These are phyloP conservation scores for Actenoides hombroni DNA, from an alignment of 2,113 vertebrate genomes.

Conservation along the genomic window DNA sequence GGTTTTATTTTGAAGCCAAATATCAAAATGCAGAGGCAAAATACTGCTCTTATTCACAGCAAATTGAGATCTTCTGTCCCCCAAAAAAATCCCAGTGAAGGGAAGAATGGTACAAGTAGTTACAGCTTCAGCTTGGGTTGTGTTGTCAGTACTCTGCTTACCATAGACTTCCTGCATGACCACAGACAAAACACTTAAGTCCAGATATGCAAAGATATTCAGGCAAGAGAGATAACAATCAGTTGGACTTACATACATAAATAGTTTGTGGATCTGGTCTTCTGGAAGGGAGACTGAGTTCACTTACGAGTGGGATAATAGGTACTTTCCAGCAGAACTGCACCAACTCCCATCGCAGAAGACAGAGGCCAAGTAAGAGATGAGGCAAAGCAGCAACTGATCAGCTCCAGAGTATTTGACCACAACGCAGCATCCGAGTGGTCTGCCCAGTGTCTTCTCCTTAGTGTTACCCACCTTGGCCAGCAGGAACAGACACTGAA, in stretches of 20 bases:
- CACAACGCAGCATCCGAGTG: not conserved
- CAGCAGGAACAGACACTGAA: not conserved
- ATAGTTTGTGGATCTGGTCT: not conserved
- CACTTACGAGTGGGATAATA: not conserved
- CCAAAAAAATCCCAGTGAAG: not conserved
- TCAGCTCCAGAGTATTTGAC: not conserved
- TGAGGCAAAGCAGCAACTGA: not conserved
- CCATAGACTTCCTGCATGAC: conserved; percentile 14
- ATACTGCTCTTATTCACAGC: not conserved
- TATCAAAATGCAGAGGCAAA: not conserved
- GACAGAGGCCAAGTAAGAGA: not conserved
- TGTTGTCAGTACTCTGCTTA: conserved; percentile 23
- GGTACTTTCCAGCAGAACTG: not conserved
- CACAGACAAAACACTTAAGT: conserved; percentile 29
- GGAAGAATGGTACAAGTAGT: not conserved
- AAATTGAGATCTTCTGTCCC: not conserved
- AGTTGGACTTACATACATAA: not conserved
- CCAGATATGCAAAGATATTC: not conserved
- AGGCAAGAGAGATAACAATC: conserved; percentile 31
- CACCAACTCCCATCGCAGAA: not conserved
- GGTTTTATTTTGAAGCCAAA: not conserved
- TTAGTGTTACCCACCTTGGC: not conserved
- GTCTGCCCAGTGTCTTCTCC: not conserved
- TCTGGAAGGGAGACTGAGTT: not conserved
- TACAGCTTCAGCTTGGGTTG: not conserved